Conservation (phyloP, 2,113 vertebrate genomes). For the Mesitornis unicolor region DNA sequence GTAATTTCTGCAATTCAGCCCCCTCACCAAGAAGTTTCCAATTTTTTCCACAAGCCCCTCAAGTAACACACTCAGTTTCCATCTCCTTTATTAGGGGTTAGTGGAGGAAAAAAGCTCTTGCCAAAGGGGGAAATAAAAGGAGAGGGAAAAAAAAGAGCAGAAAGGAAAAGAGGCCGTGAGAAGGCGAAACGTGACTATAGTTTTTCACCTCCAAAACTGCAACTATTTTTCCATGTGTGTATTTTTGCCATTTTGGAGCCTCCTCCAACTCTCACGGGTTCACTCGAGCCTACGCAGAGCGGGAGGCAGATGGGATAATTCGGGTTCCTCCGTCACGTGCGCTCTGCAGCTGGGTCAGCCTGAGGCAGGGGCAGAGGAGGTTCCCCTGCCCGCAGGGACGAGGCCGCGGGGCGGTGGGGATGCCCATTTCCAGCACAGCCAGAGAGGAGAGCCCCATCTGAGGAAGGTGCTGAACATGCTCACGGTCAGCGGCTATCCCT, state of each 20-base stretch:
- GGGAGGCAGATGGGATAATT: not conserved
- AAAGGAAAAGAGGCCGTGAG: not conserved
- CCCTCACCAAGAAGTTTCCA: constrained; percentile 35
- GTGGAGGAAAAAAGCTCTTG: not conserved
- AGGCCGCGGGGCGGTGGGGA: not conserved
- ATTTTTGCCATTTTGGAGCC: not conserved
- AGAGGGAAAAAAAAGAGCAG: not conserved
- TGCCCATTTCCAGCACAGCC: rapidly evolving
- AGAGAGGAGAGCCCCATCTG: not conserved
- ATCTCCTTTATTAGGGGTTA: not conserved
- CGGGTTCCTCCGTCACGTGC: not conserved
- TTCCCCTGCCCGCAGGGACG: not conserved
- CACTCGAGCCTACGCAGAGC: not conserved
- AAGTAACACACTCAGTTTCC: not conserved
- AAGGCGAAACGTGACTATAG: not conserved
- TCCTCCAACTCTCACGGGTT: not conserved
- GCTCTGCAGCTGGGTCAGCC: not conserved
- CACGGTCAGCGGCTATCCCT: not conserved
- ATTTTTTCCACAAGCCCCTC: not conserved
- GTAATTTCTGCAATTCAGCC: constrained; percentile 13
- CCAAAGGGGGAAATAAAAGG: not conserved
- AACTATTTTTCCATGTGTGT: not conserved
- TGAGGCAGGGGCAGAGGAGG: not conserved
- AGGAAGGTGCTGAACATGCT: not conserved
- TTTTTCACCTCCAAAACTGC: not conserved